A percentile compares a stretch with the other conserved stretches of the same genome.
Conservation (phyloP, 2,888 invertebrate genomes). For the Drosophila diplacantha region DNA sequence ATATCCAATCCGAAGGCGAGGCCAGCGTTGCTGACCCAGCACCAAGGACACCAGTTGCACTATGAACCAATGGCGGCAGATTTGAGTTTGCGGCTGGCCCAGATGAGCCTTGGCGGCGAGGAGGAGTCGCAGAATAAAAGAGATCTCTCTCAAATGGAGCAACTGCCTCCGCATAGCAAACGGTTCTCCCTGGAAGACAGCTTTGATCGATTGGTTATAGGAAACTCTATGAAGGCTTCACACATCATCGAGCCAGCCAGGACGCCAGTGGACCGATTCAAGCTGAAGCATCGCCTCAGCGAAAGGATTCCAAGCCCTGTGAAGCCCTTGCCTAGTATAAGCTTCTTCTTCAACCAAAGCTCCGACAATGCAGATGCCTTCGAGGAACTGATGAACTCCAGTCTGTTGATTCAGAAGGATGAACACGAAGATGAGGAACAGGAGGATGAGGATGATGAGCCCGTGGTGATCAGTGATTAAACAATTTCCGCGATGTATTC, state of each 20-base stretch:
- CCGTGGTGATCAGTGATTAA: conserved; percentile 56
- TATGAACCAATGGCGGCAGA: conserved; percentile 62
- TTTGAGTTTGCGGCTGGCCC: conserved; percentile 49
- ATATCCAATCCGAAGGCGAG: conserved; percentile 58
- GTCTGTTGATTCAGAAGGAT: conserved; percentile 39
- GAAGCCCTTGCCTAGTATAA: conserved; percentile 62
- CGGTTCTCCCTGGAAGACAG: conserved; percentile 71
- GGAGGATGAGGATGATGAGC: conserved; percentile 20
- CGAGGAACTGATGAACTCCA: conserved; percentile 80
- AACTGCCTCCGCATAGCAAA: conserved; percentile 41
- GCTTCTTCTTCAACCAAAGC: conserved; percentile 79
- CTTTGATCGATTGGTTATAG: conserved; percentile 67
- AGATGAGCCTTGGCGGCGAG: conserved; percentile 36
- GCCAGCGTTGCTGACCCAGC: conserved; percentile 56
- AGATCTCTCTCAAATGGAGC: conserved; percentile 43
- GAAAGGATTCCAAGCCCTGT: conserved; percentile 5
- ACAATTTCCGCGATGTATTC: conserved; percentile 33
- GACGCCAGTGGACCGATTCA: conserved; percentile 68
- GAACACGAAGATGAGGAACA: conserved; percentile 1
- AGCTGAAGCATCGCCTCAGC: conserved; percentile 47
- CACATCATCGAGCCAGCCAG: conserved; percentile 22
- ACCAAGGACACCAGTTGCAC: conserved; percentile 63
- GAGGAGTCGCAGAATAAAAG: conserved; percentile 4
- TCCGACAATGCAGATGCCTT: conserved; percentile 80
- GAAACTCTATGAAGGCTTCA: conserved; percentile 23